Base-by-base conservation (phyloP, 2,113 vertebrate species). In the Pionites leucogaster region DNA sequence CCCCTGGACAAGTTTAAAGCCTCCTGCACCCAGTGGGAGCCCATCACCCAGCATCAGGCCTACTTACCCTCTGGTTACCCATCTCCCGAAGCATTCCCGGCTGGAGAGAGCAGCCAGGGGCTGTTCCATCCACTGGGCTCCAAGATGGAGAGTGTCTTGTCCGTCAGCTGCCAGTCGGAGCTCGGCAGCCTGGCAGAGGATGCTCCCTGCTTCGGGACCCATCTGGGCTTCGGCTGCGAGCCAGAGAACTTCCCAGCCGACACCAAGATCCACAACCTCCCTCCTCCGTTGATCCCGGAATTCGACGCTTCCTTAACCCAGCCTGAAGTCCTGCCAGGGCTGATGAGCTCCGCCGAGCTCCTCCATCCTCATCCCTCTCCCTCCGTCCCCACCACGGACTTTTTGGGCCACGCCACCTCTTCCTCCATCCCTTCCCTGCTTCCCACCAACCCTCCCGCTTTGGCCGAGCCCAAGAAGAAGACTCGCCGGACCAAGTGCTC, bases 11-110 rank as follows among this genome's bases (percentile, higher is more conserved):
- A 97, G 47, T 99, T 99, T 65, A 99, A 99, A 65, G 98, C 98
- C 67, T 92, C 98, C 79, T 99, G 99, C 15, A 97, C 98, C 23
- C 98, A 98, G 78, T 99, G 99, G 99, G 99, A 99, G 17, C 92
- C 98, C 2, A 79, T 99, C 41, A 96, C 95, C 44, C 98, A 98
- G 37, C 95, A 97, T 25, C 98, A 98, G 75, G 82, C 69, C 53
- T 99, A 98, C 96, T 75, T 98, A 91, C 98, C 98, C 49, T 20
- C 98, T 0, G 93, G 86, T 62, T 99, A 98, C 96, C 98, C 97
- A 79, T 63, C 98, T 4, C 8, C 95, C 0, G 98, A 98, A 11
- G 63, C 89, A 8, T 98, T 97, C 74, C 81, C 88, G 0, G 37
- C 87, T 1, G 16, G 88, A 3, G 97, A 96, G 13, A 18, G 93